Conservation (phyloP, 1,140 invertebrate genomes). For the Drosophila murphyi region DNA sequence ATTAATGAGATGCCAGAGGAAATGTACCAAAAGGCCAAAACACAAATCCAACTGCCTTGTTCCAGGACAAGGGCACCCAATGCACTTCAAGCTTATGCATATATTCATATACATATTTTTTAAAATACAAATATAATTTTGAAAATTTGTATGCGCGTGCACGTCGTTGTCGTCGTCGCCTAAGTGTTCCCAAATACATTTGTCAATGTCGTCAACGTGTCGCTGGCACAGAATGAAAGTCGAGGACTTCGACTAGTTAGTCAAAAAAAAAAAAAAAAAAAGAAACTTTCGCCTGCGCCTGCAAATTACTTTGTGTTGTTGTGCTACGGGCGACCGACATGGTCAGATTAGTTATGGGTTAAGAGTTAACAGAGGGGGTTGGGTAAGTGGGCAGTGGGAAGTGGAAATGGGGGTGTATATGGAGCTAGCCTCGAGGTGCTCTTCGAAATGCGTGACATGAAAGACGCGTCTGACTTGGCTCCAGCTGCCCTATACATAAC, state of each 20-base stretch:
- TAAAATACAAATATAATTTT: constrained; percentile 19
- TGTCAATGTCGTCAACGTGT: constrained; percentile 75
- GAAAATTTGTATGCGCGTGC: constrained; percentile 62
- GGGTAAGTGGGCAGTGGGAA: no score
- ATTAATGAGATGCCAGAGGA: background rate
- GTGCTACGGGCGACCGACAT: constrained; percentile 63
- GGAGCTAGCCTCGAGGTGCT: constrained; percentile 31
- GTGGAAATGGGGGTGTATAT: constrained; percentile 1
- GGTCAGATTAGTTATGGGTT: constrained; percentile 54
- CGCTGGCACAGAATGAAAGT: constrained; percentile 48
- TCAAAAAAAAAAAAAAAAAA: constrained; percentile 39
- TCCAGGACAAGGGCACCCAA: constrained; percentile 32
- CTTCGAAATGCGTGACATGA: constrained; percentile 43
- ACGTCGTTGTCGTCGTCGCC: constrained; percentile 48
- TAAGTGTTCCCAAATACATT: constrained; percentile 67
- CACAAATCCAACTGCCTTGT: background rate
- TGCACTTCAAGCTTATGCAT: background rate
- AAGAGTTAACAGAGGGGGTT: background rate
- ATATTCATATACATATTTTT: constrained; percentile 4
- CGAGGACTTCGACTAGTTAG: constrained; percentile 24
- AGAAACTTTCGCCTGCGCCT: constrained; percentile 73
- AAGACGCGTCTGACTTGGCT: constrained; percentile 65
- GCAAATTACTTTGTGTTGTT: constrained; percentile 64
- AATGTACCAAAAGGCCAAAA: background rate
- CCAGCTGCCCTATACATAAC: constrained; percentile 45